Conservation (phyloP, 1,140 invertebrate genomes). For the Amphibalanus amphitrite region DNA sequence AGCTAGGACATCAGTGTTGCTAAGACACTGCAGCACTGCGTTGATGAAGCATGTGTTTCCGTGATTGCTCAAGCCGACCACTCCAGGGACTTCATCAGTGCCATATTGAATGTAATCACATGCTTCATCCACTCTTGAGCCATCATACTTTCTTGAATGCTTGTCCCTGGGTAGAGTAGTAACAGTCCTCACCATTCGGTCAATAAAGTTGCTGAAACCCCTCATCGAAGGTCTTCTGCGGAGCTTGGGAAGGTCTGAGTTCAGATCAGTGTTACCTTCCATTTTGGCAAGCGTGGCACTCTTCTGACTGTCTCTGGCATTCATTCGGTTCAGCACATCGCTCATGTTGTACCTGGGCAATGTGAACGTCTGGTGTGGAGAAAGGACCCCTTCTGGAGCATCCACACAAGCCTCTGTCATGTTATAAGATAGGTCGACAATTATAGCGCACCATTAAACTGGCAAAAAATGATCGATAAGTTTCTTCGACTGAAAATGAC, state of each 20-base stretch:
- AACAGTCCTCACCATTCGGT: background rate
- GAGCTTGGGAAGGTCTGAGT: background rate
- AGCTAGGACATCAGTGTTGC: conserved; percentile 78
- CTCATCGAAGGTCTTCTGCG: background rate
- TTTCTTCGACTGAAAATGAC: no score
- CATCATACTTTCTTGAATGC: background rate
- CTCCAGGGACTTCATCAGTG: conserved; percentile 40
- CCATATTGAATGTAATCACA: conserved; percentile 13
- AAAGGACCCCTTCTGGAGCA: background rate
- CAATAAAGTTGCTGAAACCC: background rate
- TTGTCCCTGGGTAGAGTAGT: background rate
- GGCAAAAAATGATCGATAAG: no score
- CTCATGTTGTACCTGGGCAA: background rate
- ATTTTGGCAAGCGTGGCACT: background rate
- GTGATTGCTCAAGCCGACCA: conserved; percentile 76
- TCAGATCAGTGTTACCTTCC: background rate
- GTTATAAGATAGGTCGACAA: background rate
- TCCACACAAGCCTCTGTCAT: background rate
- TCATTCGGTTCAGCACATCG: background rate
- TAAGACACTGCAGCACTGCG: conserved; percentile 85
- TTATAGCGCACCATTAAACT: no score
- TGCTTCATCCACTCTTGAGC: background rate
- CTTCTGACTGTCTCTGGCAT: background rate
- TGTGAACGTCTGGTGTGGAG: background rate
- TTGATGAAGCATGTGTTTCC: no score